A percentile compares a stretch with the other conserved stretches of the same genome.
phyloP scores from a whole-genome alignment of 2,888 invertebrate genomes.

The Lasioglossum lativentre region DNA sequence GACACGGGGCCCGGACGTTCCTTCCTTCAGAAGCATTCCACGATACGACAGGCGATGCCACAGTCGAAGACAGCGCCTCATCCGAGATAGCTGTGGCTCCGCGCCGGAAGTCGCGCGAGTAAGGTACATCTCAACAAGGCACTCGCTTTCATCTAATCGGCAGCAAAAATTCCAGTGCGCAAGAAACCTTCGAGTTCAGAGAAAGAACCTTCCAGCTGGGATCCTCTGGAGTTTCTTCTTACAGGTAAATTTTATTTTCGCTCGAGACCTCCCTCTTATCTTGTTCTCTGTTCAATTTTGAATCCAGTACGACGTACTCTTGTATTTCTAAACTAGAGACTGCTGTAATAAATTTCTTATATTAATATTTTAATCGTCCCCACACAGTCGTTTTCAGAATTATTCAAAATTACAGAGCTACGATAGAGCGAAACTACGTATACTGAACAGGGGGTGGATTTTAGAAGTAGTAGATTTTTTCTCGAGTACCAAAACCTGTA shows the following conservation, averaged over 20 bases:
- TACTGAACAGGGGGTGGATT: too few species aligned
- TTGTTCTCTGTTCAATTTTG: background rate
- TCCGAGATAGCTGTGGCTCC: constrained; percentile 49
- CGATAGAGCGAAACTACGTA: background rate
- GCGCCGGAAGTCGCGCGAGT: background rate
- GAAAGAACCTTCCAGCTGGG: background rate
- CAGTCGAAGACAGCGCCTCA: constrained; percentile 79
- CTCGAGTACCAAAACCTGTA: too few species aligned
- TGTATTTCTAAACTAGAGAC: background rate
- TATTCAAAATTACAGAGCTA: background rate
- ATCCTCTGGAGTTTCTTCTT: background rate
- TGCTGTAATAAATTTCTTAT: too few species aligned
- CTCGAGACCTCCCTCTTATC: background rate
- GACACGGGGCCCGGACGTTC: constrained; percentile 81
- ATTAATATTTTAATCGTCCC: too few species aligned
- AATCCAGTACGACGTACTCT: background rate
- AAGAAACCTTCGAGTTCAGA: background rate
- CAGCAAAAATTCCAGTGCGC: background rate
- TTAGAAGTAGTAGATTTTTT: too few species aligned
- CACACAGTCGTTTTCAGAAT: too few species aligned
- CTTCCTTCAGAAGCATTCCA: constrained; percentile 82
- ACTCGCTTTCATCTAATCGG: background rate
- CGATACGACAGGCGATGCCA: constrained; percentile 76
- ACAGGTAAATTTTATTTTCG: constrained; percentile 11
- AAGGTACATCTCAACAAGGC: background rate